These are phyloP conservation scores for Ophiodon elongatus DNA, from an alignment of 2,113 vertebrate genomes.

Conservation along the genomic window DNA sequence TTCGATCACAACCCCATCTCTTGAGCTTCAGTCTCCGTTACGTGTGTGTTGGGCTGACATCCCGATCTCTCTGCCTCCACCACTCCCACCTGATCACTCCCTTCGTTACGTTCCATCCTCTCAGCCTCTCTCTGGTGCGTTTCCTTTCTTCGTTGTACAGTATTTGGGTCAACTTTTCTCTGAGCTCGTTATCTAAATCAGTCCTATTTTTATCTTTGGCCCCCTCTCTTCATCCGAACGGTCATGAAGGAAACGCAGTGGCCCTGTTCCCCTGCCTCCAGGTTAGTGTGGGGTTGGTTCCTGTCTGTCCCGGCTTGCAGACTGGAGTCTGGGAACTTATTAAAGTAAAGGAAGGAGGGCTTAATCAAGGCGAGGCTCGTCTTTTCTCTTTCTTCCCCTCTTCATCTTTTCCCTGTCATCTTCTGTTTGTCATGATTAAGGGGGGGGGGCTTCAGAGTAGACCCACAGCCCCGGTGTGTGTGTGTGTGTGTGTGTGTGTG, in stretches of 20 bases:
- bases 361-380: not conserved
- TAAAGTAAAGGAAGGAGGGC: not conserved
- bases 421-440: constrained; percentile 36
- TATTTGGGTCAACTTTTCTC: constrained; percentile 65
- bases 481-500: too few species aligned
- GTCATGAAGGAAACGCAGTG: not conserved
- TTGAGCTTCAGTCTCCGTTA: not conserved
- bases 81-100: constrained; percentile 26
- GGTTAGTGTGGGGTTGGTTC: constrained; percentile 5
- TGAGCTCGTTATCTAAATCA: constrained; percentile 55
- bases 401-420: constrained; percentile 13
- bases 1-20: not conserved
- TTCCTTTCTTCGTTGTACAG: constrained; percentile 1
- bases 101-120: constrained; percentile 17
- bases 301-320: not conserved
- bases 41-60: not conserved
- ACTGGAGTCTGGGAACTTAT: not conserved
- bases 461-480: constrained; percentile 6
- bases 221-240: not conserved
- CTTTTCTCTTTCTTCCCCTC: not conserved
- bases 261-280: not conserved
- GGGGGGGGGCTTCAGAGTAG: not conserved
- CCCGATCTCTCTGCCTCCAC: not conserved
- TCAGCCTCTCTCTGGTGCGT: constrained; percentile 5
- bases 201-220: not conserved